Base-by-base conservation (phyloP, 2,888 invertebrate species). In the Stratiomys singularior region DNA sequence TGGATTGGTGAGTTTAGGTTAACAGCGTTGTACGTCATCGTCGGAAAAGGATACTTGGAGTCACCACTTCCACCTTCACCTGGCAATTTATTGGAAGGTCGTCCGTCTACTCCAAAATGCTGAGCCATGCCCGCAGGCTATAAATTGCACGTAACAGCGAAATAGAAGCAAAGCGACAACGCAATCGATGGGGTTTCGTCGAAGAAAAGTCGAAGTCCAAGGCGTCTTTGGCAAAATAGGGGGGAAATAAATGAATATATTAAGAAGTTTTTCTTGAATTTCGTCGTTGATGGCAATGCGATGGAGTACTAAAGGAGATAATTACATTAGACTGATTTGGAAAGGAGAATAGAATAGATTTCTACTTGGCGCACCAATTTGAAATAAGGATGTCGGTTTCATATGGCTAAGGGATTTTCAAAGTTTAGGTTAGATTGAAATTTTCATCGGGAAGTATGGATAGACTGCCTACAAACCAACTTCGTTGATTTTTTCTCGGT, bases 201-300 rank as follows among this genome's bases (percentile, higher is more conserved):
- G 71, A 44, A 23, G 47, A 71, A 23, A 71, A 23, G 23, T 15
- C 52, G 7, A 76, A 67, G 66, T 27, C 23, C 69, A 37, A 72
- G n/a, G 37, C 56, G 44, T 60, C 7, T 25, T 58, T 25, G 60
- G 18, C 52, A 69, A 28, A 77, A 37, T 37, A 76, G 74, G 76
- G 27, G 77, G n/a, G n/a, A 79, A 77, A 77, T 79, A 76, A 79
- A 79, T 79, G 79, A 79, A 79, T 79, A 77, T 77, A 79, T 79
- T 78, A 78, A 72, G 46, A 60, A 67, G 67, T 46, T 27, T n/a
- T 46, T 46, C 71, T 69, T 64, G 67, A 76, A 64, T 77, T 76
- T 78, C 74, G 63, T 69, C 76, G 76, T 44, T 77, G 71, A 66
- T 71, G 72, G 52, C 52, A 60, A 44, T 15, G 15, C 52, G 67